phyloP scores from a whole-genome alignment of 2,113 vertebrate species.

The Colossoma macropomum region DNA sequence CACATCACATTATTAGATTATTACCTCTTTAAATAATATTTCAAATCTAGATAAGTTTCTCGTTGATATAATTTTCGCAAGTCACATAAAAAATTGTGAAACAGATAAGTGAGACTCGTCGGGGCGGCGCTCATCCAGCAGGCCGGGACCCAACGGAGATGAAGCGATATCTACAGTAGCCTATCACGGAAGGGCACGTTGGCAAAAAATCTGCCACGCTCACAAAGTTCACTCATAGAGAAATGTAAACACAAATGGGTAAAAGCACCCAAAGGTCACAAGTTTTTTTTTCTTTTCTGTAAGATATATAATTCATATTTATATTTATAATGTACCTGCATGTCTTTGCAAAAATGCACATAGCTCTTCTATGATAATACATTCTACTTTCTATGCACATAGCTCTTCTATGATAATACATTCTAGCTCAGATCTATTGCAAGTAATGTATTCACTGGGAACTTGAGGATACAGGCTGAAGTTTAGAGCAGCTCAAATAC shows the following conservation, averaged over 20 bases:
- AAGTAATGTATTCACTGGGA: slow-evolving; percentile 52
- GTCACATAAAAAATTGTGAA: slow-evolving; percentile 58
- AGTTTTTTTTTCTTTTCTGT: slow-evolving; percentile 28
- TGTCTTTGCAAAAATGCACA: slow-evolving; percentile 68
- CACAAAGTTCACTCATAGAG: slow-evolving; percentile 47
- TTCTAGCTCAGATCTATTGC: slow-evolving; percentile 68
- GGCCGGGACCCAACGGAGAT: slow-evolving; percentile 21
- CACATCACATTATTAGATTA: slow-evolving; percentile 63
- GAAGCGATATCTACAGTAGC: slow-evolving; percentile 71
- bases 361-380: slow-evolving; percentile 75
- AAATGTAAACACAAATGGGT: slow-evolving; percentile 59
- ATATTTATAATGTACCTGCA: slow-evolving; percentile 71
- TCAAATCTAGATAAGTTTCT: slow-evolving; percentile 61
- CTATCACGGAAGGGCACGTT: slow-evolving; percentile 40
- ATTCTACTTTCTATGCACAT: slow-evolving; percentile 64
- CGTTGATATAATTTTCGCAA: slow-evolving; percentile 57
- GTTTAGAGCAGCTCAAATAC: slow-evolving; percentile 58
- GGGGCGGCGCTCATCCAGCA: background rate
- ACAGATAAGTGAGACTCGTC: slow-evolving; percentile 31
- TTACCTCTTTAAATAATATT: slow-evolving; percentile 54
- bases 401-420: slow-evolving; percentile 76
- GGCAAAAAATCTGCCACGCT: slow-evolving; percentile 54
- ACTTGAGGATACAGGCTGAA: slow-evolving; percentile 51
- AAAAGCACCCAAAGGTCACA: slow-evolving; percentile 63
- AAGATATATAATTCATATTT: slow-evolving; percentile 63